Base-by-base conservation (phyloP, 2,113 vertebrate species). In the Seriola dumerili region DNA sequence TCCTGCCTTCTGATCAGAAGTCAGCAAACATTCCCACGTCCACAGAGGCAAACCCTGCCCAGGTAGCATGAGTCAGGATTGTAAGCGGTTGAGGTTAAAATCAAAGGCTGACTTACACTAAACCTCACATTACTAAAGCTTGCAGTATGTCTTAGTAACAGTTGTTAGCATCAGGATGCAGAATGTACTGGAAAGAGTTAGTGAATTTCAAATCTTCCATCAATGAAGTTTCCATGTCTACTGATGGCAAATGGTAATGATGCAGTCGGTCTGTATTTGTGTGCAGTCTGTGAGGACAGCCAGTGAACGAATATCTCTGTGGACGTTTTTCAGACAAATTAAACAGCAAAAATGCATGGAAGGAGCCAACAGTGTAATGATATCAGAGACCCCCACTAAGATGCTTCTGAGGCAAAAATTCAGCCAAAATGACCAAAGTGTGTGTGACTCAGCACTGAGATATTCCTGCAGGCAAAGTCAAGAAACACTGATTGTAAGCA, bases 311-410 rank as follows among this genome's bases (percentile, higher is more conserved):
- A n/a, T 17, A n/a, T 42, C 54, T 76, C 58, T 55, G 64, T 19
- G 42, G 48, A 73, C 1, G 1, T 16, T 78, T 72, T 85, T 83
- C 55, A 80, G 61, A 78, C 69, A 75, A 82, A 80, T 16, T 59
- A 36, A 83, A 57, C 65, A 78, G 68, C 13, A 72, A 72, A 77
- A 81, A 78, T 69, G 63, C 62, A 54, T 44, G 29, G 14, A 85
- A 42, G 40, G 0, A 13, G 80, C 83, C 80, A 89, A 29, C 14
- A 86, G 52, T 71, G 8, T 69, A 38, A 77, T 72, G 57, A 79
- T 85, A 83, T 54, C 75, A 83, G 25, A 65, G 76, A 80, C 88
- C 74, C 87, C 80, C 3, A 14, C 89, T 88, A 68, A 87, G 84
- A 70, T 1, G 38, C 0, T 76, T 83, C 40, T 81, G 58, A 83